Conservation (phyloP, 2,888 invertebrate genomes). For the Zhuqinia jingwanae region DNA sequence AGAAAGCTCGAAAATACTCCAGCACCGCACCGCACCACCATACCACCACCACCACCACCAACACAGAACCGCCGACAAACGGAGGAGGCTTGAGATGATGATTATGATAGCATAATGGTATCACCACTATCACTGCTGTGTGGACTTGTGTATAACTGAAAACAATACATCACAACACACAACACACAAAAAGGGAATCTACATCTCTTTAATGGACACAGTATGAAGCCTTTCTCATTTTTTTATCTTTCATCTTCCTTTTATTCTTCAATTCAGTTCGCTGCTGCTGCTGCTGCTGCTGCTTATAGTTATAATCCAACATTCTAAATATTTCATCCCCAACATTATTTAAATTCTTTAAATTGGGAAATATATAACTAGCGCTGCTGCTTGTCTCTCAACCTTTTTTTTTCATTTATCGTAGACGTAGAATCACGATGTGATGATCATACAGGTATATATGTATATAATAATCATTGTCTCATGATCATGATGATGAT, state of each 20-base stretch:
- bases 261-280: neutral
- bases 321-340: neutral
- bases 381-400: neutral
- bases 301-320: neutral
- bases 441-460: slow-evolving; percentile 12
- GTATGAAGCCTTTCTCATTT: slow-evolving; percentile 67
- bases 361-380: slow-evolving; percentile 1
- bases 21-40: neutral
- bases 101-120: slow-evolving; percentile 69
- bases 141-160: slow-evolving; percentile 44
- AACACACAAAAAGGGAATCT: slow-evolving; percentile 1
- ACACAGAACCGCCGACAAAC: slow-evolving; percentile 65
- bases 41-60: slow-evolving; percentile 11
- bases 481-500: too few species aligned
- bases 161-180: slow-evolving; percentile 48
- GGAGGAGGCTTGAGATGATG: slow-evolving; percentile 39
- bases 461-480: too few species aligned
- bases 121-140: slow-evolving; percentile 51
- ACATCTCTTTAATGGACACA: slow-evolving; percentile 63
- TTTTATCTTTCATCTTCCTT: slow-evolving; percentile 24
- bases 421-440: too few species aligned
- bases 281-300: too few species aligned
- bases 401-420: neutral
- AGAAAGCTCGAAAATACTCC: too few species aligned
- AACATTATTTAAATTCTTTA: slow-evolving; percentile 25